A percentile compares a stretch with the other conserved stretches of the same genome.
phyloP scores from a whole-genome alignment of 2,888 invertebrate genomes.

The Eristalinus aeneus region DNA sequence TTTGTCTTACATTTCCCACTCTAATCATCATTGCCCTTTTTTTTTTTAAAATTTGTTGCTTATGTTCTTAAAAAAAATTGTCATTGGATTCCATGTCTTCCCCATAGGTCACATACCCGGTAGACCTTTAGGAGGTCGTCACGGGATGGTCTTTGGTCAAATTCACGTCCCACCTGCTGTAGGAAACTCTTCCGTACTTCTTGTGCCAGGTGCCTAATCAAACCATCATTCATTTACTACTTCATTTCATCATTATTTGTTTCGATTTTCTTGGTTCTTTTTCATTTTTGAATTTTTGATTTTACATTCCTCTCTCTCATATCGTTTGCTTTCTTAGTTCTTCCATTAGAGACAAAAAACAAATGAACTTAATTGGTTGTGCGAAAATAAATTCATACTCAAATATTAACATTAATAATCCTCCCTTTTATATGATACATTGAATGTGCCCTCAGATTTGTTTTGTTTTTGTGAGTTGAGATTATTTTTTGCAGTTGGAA shows the following conservation, averaged over 20 bases:
- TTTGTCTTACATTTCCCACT: conserved; percentile 15
- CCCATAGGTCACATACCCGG: conserved; percentile 84
- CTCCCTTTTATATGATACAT: conserved; percentile 31
- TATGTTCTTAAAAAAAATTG: conserved; percentile 29
- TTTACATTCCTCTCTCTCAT: conserved; percentile 14
- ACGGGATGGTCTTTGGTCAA: conserved; percentile 85
- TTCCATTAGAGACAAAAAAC: conserved; percentile 33
- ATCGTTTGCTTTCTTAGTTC: conserved; percentile 12
- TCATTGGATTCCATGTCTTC: conserved; percentile 68
- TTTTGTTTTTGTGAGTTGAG: conserved; percentile 46
- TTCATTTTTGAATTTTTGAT: conserved; percentile 27
- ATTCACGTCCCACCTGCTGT: conserved; percentile 81
- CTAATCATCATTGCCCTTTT: conserved; percentile 3
- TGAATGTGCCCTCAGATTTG: conserved; percentile 23
- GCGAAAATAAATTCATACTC: conserved; percentile 29
- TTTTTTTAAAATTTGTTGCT: conserved; percentile 12
- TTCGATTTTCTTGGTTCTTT: conserved; percentile 37
- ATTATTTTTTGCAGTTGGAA: conserved; percentile 64
- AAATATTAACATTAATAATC: conserved; percentile 36
- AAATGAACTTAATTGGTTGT: conserved; percentile 50
- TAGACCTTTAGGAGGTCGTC: conserved; percentile 85
- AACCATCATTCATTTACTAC: conserved; percentile 62
- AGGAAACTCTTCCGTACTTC: conserved; percentile 81
- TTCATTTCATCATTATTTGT: conserved; percentile 53
- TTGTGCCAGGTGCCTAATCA: conserved; percentile 82